Base-by-base conservation (phyloP, 2,113 vertebrate genomes). In the Taxidea taxus region DNA sequence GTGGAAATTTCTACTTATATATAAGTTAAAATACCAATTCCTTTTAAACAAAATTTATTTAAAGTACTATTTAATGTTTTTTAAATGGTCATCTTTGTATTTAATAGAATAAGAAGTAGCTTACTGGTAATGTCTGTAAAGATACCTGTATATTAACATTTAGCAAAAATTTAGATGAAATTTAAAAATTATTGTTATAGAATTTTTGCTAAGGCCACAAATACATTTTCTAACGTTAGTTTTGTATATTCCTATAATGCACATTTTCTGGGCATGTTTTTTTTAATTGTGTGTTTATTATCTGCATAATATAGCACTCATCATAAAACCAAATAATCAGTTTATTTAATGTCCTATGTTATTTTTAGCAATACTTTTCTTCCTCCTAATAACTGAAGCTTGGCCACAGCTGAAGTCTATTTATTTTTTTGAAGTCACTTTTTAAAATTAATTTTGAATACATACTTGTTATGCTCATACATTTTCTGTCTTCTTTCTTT, bases 401-500 rank as follows among this genome's bases (percentile, higher is more conserved):
- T 62, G 31, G 9, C 54, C 9, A 58, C 10, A 72, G 56, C 20
- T 88, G 74, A 92, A 94, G 20, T 77, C 42, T 44, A 54, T 27
- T 75, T 44, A 68, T 18, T 77, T 47, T 47, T 75, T 68, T 37
- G 66, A 37, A 37, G 18, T 68, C 34, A 68, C n/a, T 68, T 68
- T 31, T 31, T 31, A 10, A 47, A 47, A 44, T 83, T 90, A 84
- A 94, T 87, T 92, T 91, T 87, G 6, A 86, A 31, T 78, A 56
- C 4, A 47, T 84, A 64, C 95, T 87, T 87, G 4, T 89, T 88
- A 42, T 47, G 21, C 34, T 39, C 84, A 60, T 60, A 87, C 6
- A 66, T 94, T 94, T 95, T 77, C 16, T 96, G 3, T 25, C 23
- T 86, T 12, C 7, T 87, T 93, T 98, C 44, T 97, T 98, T 98